Percentiles rank a stretch among this genome's conserved stretches.
These are phyloP conservation scores for Venustoraphidia nigricollis DNA, from an alignment of 2,888 invertebrate species.

Conservation along the genomic window DNA sequence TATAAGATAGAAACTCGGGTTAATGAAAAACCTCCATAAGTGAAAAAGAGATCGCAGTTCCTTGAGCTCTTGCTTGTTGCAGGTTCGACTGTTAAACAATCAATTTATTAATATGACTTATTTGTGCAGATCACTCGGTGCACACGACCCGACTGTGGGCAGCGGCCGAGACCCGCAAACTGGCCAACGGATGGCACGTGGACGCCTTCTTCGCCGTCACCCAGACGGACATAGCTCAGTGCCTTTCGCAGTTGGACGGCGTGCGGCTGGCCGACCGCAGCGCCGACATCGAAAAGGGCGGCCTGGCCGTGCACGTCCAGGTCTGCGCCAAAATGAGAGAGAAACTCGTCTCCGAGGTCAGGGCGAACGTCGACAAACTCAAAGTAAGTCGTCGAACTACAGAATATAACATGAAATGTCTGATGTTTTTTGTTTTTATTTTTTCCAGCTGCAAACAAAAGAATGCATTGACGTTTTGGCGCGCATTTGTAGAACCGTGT, in stretches of 20 bases:
- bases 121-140: constrained; percentile 51
- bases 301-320: constrained; percentile 56
- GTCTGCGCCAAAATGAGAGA: constrained; percentile 69
- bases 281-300: constrained; percentile 32
- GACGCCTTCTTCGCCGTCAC: constrained; percentile 54
- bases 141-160: constrained; percentile 70
- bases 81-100: too few species aligned
- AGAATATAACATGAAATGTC: too few species aligned
- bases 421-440: too few species aligned
- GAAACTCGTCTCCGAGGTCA: constrained; percentile 65
- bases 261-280: constrained; percentile 46
- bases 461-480: constrained; percentile 59
- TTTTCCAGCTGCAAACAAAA: constrained; percentile 48
- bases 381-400: constrained; percentile 34
- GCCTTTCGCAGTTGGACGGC: constrained; percentile 38
- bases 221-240: constrained; percentile 46
- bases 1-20: too few species aligned
- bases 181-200: constrained; percentile 62
- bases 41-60: too few species aligned
- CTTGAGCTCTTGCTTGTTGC: too few species aligned
- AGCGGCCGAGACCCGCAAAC: constrained; percentile 49
- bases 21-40: too few species aligned
- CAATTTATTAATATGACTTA: neutral
- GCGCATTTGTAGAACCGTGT: constrained; percentile 57
- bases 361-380: constrained; percentile 55